Evolutionary conservation across 2,888 invertebrate genomes (phyloP).

Genomic region (Amphipyra tragopoginis): DNA sequence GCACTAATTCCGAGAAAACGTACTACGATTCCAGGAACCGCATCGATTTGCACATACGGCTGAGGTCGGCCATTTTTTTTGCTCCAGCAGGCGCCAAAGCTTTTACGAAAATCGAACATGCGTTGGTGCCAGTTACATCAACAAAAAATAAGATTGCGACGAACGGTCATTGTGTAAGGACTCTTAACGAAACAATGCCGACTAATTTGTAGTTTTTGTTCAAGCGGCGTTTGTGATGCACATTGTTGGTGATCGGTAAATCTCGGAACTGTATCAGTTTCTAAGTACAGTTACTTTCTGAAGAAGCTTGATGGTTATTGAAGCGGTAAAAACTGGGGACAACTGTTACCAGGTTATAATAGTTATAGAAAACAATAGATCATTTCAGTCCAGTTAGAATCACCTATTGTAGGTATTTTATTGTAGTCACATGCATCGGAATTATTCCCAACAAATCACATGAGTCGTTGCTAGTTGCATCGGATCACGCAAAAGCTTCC

Average conservation of each 20-base stretch:
- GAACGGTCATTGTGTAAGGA: slow-evolving; percentile 75
- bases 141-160: slow-evolving; percentile 78
- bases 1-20: slow-evolving; percentile 75
- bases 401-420: slow-evolving; percentile 37
- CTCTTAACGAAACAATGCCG: slow-evolving; percentile 82
- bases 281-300: slow-evolving; percentile 70
- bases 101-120: slow-evolving; percentile 77
- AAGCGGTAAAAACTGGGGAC: slow-evolving; percentile 44
- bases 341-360: neutral
- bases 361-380: slow-evolving; percentile 43
- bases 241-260: slow-evolving; percentile 52
- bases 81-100: slow-evolving; percentile 82
- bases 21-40: slow-evolving; percentile 75
- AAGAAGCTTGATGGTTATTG: slow-evolving; percentile 46
- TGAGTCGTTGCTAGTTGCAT: too few species aligned
- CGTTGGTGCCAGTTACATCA: slow-evolving; percentile 60
- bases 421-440: slow-evolving; percentile 36
- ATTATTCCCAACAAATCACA: too few species aligned
- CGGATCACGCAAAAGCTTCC: too few species aligned
- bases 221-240: slow-evolving; percentile 58
- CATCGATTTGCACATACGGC: slow-evolving; percentile 79
- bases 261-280: slow-evolving; percentile 58
- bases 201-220: slow-evolving; percentile 75
- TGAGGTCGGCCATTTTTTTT: slow-evolving; percentile 76
- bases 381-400: slow-evolving; percentile 27